A percentile compares a stretch with the other conserved stretches of the same genome.
These are phyloP conservation scores for Arrhamphus sclerolepis DNA, from an alignment of 2,797 vertebrate genomes.

Conservation along the genomic window DNA sequence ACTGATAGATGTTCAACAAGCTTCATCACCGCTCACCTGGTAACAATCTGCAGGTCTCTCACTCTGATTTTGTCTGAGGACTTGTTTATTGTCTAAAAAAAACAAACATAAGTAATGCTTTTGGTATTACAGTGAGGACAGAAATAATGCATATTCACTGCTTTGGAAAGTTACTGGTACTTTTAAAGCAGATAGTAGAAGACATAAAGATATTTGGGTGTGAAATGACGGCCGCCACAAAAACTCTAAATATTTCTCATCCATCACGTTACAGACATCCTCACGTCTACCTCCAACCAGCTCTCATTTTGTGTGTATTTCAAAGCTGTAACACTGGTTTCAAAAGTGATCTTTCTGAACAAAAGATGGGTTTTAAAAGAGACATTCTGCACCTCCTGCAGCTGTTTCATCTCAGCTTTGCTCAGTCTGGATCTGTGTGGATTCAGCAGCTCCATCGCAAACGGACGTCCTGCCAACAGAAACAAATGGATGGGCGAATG, in stretches of 20 bases:
- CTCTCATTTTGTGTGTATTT: no score
- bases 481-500: not conserved
- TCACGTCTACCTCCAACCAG: no score
- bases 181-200: no score
- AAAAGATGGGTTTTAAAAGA: not conserved
- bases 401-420: slow-evolving; percentile 83
- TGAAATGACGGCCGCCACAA: no score
- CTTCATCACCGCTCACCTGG: slow-evolving; percentile 80
- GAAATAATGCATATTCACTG: not conserved
- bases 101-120: not conserved
- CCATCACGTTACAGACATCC: no score
- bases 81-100: slow-evolving; percentile 87
- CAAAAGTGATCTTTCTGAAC: not conserved
- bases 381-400: slow-evolving; percentile 87
- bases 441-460: slow-evolving; percentile 94
- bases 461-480: slow-evolving; percentile 88
- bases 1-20: not conserved
- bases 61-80: slow-evolving; percentile 94
- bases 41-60: slow-evolving; percentile 94
- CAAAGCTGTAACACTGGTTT: no score
- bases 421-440: slow-evolving; percentile 85
- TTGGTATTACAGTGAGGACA: not conserved
- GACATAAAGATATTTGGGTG: no score
- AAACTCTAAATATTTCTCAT: no score
- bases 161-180: no score